Percentiles rank a stretch among this genome's conserved stretches.
Conservation (phyloP, 2,113 vertebrate species). For the Myiopsitta monachus region DNA sequence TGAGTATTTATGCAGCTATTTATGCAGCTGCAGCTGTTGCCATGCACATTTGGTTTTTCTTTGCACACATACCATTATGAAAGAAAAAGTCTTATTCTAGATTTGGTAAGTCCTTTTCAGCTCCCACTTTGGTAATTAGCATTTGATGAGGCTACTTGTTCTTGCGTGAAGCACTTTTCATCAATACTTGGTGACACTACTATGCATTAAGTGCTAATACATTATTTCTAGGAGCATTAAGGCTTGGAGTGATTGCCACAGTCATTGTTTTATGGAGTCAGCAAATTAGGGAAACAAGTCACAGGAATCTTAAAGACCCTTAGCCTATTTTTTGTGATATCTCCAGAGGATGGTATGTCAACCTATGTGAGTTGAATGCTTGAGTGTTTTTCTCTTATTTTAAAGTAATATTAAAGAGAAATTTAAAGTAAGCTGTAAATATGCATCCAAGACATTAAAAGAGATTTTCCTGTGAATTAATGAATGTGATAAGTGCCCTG, state of each 20-base stretch:
- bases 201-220: constrained; percentile 22
- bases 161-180: background rate
- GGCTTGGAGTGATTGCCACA: constrained; percentile 16
- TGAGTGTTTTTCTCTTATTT: background rate
- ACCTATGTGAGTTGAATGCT: background rate
- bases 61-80: background rate
- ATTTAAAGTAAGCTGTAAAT: constrained; percentile 47
- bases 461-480: constrained; percentile 63
- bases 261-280: constrained; percentile 53
- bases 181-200: constrained; percentile 5
- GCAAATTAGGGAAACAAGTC: background rate
- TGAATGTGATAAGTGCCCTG: constrained; percentile 38
- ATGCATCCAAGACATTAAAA: constrained; percentile 35
- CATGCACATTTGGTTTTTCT: background rate
- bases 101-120: background rate
- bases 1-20: constrained; percentile 39
- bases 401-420: constrained; percentile 41
- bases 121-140: constrained; percentile 27
- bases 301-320: background rate
- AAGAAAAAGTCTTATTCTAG: background rate
- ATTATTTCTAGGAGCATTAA: constrained; percentile 50
- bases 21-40: constrained; percentile 45
- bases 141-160: constrained; percentile 43
- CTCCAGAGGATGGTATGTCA: constrained; percentile 5
- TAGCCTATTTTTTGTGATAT: background rate